Evolutionary conservation across 2,113 vertebrate genomes (phyloP).

Genomic region (Tympanuchus pallidicinctus): DNA sequence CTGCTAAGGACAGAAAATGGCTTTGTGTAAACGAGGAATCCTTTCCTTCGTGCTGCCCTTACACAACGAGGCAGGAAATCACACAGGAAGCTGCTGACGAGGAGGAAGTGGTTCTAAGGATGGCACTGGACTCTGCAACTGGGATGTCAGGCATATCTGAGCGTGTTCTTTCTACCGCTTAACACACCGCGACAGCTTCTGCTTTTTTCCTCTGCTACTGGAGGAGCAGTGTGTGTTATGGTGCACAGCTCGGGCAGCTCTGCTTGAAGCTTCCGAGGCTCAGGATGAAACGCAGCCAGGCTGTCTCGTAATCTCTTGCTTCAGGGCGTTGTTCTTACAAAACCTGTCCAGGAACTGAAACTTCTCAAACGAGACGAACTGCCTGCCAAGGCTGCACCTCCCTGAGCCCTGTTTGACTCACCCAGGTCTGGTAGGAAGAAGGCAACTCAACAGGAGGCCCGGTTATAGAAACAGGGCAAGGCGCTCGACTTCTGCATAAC

Average conservation of each 20-base stretch:
- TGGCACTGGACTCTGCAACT: not conserved
- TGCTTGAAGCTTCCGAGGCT: accelerated
- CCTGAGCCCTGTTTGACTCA: accelerated
- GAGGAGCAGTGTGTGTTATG: accelerated
- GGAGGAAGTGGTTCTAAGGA: slow-evolving; percentile 49
- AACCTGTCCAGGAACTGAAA: slow-evolving; percentile 49
- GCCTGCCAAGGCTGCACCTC: not conserved
- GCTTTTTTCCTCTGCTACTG: not conserved
- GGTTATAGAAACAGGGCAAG: not conserved
- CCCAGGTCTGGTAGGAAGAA: not conserved
- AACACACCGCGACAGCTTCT: accelerated
- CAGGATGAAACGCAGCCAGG: accelerated
- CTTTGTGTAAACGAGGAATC: slow-evolving; percentile 31
- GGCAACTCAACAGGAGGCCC: accelerated
- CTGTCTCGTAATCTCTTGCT: not conserved
- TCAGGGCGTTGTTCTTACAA: not conserved
- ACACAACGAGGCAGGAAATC: slow-evolving; percentile 33
- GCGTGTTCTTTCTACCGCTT: accelerated
- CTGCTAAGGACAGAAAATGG: not conserved
- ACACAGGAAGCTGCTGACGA: not conserved
- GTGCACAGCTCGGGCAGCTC: accelerated
- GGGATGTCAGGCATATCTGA: not conserved
- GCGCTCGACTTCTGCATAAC: not conserved
- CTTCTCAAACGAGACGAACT: not conserved
- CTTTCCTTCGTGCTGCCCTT: not conserved